Percentiles rank a stretch among this genome's conserved stretches.
phyloP scores from a whole-genome alignment of 2,113 vertebrate genomes.

The Phrynosoma platyrhinos region DNA sequence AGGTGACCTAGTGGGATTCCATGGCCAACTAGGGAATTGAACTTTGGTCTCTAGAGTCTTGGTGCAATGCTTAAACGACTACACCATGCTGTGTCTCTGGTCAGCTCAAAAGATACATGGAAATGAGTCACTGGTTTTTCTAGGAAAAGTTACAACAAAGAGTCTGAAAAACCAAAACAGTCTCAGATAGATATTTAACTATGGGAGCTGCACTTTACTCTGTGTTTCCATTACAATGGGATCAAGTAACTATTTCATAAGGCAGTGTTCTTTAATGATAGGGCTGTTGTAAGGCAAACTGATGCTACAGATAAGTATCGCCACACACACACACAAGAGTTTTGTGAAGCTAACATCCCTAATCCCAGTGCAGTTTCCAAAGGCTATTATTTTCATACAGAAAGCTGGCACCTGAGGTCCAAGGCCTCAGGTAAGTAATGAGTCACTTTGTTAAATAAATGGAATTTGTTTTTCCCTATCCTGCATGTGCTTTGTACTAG shows the following conservation, averaged over 20 bases:
- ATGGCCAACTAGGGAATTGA: too few species aligned
- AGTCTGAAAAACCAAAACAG: background rate
- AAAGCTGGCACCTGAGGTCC: conserved; percentile 13
- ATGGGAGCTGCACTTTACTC: conserved; percentile 3
- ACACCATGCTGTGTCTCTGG: too few species aligned
- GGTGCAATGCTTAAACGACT: too few species aligned
- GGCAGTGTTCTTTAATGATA: background rate
- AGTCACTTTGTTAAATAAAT: conserved; percentile 17
- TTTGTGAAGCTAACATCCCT: conserved; percentile 10
- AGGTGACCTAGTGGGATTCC: too few species aligned
- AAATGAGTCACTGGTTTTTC: background rate
- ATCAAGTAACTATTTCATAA: background rate
- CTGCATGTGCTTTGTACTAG: conserved; percentile 26
- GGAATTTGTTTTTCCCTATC: conserved; percentile 30
- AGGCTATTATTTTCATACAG: conserved; percentile 5
- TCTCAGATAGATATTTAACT: background rate
- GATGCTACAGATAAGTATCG: conserved; percentile 22
- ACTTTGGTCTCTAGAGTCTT: too few species aligned
- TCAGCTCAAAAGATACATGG: background rate
- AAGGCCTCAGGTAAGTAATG: conserved; percentile 35
- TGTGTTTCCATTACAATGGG: background rate
- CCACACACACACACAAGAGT: background rate
- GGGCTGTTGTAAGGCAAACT: background rate
- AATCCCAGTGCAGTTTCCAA: conserved; percentile 21
- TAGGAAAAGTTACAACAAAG: background rate